Base-by-base conservation (phyloP, 2,113 vertebrate species). In the Petaurus breviceps region DNA sequence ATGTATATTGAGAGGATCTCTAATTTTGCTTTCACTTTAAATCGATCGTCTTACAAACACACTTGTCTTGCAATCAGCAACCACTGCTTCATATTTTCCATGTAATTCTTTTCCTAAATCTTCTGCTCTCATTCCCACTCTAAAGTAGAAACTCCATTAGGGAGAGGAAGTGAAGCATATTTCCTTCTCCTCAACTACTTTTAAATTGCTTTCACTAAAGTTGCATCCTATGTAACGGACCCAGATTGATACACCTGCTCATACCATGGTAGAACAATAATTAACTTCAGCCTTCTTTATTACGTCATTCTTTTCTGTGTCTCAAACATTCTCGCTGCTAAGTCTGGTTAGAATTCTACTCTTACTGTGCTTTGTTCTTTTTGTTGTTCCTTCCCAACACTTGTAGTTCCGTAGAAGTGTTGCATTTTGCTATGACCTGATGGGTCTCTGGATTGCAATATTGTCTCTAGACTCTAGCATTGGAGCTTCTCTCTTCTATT, bases 391-490 rank as follows among this genome's bases (percentile, higher is more conserved):
- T 84, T 84, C 16, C 37, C 37, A 43, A 84, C 49, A 49, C 47
- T 51, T 6, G 8, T 49, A 2, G 28, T n/a, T 57, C 84, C 37
- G 55, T 50, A 49, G 7, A 14, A 90, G 14, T 53, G 3, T 51
- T 91, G 31, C 54, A 92, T 54, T 95, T 94, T 51, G 89, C 28
- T 94, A 84, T 91, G 50, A 68, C 28, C 5, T 68, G 31, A 37
- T 68, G 31, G 61, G 1, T 68, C 19, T 84, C 68, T 84, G 37
- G n/a, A 84, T 23, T 84, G 6, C n/a, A 84, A 23, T 84, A 8
- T 77, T n/a, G 16, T 84, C n/a, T 43, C 6, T 84, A 10, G n/a
- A 43, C 19, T 23, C 8, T 84, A 84, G 6, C 91, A 92, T 84
- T 19, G 28, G 68, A 61, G 16, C 47, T 54, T 90, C 22, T 94